These are phyloP conservation scores for Drosophila rellima DNA, from an alignment of 2,888 invertebrate genomes.

Conservation along the genomic window DNA sequence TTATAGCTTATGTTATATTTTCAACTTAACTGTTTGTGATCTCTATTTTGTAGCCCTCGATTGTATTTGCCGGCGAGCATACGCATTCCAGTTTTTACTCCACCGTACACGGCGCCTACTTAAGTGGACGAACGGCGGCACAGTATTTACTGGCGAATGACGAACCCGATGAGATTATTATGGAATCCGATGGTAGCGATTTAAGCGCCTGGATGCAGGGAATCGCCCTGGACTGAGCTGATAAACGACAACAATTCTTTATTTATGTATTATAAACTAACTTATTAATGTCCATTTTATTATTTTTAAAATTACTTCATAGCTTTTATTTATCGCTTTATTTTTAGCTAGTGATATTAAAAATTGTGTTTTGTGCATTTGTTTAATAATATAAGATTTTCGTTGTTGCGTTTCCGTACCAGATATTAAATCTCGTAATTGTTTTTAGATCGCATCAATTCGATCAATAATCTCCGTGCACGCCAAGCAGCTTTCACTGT, in stretches of 20 bases:
- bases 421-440: slow-evolving; percentile 30
- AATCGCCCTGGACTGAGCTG: slow-evolving; percentile 89
- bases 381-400: slow-evolving; percentile 30
- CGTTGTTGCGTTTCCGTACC: slow-evolving; percentile 20
- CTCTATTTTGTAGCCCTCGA: slow-evolving; percentile 89
- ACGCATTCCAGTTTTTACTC: slow-evolving; percentile 98
- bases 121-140: slow-evolving; percentile 94
- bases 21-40: background rate
- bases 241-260: slow-evolving; percentile 32
- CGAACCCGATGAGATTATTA: slow-evolving; percentile 88
- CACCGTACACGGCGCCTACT: slow-evolving; percentile 97
- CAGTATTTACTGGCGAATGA: slow-evolving; percentile 89
- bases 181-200: slow-evolving; percentile 92
- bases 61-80: slow-evolving; percentile 97
- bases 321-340: slow-evolving; percentile 40
- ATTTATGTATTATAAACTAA: slow-evolving; percentile 61
- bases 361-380: slow-evolving; percentile 66
- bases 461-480: slow-evolving; percentile 37
- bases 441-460: slow-evolving; percentile 48
- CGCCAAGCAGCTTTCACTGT: slow-evolving; percentile 63
- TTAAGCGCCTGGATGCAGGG: slow-evolving; percentile 95
- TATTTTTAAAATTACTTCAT: slow-evolving; percentile 10
- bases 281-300: slow-evolving; percentile 41
- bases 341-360: slow-evolving; percentile 67
- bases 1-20: background rate